Conservation (phyloP, 2,797 vertebrate genomes). For the Mormyrus proboscirostris region DNA sequence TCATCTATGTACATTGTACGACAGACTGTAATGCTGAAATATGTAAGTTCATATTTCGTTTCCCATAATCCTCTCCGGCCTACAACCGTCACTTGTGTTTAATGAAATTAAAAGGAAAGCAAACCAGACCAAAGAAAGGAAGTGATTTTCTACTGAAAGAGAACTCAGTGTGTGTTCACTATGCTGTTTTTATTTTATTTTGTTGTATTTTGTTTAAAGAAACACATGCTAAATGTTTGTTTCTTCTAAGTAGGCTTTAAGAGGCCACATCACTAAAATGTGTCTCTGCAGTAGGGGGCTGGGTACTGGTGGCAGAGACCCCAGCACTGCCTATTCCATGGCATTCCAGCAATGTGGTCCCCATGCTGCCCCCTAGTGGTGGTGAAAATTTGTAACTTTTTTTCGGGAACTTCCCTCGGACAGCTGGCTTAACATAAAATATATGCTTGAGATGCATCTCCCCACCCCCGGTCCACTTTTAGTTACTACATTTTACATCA, state of each 20-base stretch:
- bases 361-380: not conserved
- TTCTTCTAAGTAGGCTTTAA: not conserved
- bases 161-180: not conserved
- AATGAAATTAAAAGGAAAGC: not conserved
- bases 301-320: not conserved
- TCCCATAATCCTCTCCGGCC: not conserved
- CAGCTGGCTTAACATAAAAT: not conserved
- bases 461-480: not conserved
- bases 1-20: not conserved
- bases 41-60: not conserved
- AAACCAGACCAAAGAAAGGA: not conserved
- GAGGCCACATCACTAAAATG: constrained; percentile 8
- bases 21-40: not conserved
- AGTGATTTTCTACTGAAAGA: not conserved
- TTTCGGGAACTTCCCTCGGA: not conserved
- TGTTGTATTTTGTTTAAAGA: not conserved
- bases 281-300: not conserved
- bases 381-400: not conserved
- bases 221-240: constrained; percentile 10
- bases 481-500: not conserved
- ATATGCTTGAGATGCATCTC: not conserved
- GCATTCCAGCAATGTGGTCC: not conserved
- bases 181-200: not conserved
- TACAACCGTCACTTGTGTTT: not conserved
- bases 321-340: not conserved